Percentiles rank a stretch among this genome's conserved stretches.
These are phyloP conservation scores for Etheostoma nigrum DNA, from an alignment of 2,797 vertebrate genomes.

Conservation along the genomic window DNA sequence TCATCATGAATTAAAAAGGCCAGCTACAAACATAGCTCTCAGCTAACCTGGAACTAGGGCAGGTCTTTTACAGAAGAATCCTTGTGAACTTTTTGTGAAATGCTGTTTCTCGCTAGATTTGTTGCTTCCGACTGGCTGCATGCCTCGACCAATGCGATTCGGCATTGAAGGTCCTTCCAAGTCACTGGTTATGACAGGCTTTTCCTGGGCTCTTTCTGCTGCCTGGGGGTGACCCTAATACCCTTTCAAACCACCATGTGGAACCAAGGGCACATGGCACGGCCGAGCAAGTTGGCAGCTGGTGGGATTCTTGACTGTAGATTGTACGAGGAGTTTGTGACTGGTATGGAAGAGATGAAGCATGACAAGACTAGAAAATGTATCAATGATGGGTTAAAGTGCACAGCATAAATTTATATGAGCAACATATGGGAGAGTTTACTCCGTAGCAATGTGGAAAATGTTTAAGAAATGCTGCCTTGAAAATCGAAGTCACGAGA, in stretches of 20 bases:
- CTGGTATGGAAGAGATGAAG: slow-evolving; percentile 1
- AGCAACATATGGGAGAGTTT: slow-evolving; percentile 4
- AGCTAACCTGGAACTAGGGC: slow-evolving; percentile 59
- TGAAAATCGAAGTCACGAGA: neutral
- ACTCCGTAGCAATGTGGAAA: slow-evolving; percentile 7
- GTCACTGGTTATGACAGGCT: slow-evolving; percentile 70
- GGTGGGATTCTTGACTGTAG: slow-evolving; percentile 5
- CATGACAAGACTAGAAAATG: slow-evolving; percentile 15
- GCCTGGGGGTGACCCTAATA: slow-evolving; percentile 55
- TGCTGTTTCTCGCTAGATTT: slow-evolving; percentile 45
- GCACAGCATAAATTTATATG: slow-evolving; percentile 4
- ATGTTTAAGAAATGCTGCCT: neutral
- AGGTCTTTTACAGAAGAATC: slow-evolving; percentile 50
- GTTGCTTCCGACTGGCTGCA: slow-evolving; percentile 63
- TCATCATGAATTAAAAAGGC: slow-evolving; percentile 60
- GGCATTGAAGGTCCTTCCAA: slow-evolving; percentile 67
- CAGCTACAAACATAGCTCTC: slow-evolving; percentile 51
- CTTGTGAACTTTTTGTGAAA: slow-evolving; percentile 62
- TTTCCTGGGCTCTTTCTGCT: slow-evolving; percentile 60
- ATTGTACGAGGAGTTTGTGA: slow-evolving; percentile 17
- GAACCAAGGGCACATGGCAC: slow-evolving; percentile 46
- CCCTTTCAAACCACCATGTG: slow-evolving; percentile 48
- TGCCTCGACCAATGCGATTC: slow-evolving; percentile 48
- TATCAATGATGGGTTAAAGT: slow-evolving; percentile 9
- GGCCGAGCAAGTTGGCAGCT: neutral